These are phyloP conservation scores for Montipora capricornis DNA, from an alignment of 64 coral and sea anemone species.

Conservation along the genomic window DNA sequence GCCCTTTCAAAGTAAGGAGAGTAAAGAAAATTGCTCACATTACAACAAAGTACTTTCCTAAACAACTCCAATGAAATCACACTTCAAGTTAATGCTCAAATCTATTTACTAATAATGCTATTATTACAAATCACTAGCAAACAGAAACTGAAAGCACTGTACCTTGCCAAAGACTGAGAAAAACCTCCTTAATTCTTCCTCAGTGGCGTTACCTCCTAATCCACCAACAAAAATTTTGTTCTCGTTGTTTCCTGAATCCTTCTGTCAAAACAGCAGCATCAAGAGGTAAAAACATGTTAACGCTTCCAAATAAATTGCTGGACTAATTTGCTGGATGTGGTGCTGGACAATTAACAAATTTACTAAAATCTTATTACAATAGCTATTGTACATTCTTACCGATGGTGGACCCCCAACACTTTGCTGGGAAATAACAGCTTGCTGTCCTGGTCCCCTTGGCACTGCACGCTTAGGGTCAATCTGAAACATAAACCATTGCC, in stretches of 20 bases:
- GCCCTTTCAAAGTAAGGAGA: too few relatives aligned
- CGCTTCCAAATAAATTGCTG: too few relatives aligned
- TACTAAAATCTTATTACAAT: too few relatives aligned
- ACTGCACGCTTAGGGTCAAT: constrained; percentile 94
- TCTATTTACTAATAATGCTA: too few relatives aligned
- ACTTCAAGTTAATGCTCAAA: too few relatives aligned
- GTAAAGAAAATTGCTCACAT: too few relatives aligned
- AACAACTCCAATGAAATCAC: too few relatives aligned
- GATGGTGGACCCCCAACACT: not conserved
- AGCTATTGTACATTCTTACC: not conserved
- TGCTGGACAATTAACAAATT: too few relatives aligned
- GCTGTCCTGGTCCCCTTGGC: constrained; percentile 84
- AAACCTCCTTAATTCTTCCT: constrained; percentile 74
- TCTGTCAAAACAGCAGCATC: constrained; percentile 18
- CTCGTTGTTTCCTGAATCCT: constrained; percentile 58
- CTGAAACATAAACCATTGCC: constrained; percentile 11
- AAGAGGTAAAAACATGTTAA: not conserved
- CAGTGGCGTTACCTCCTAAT: constrained; percentile 58
- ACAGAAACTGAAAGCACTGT: not conserved
- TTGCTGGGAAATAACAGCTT: constrained; percentile 5
- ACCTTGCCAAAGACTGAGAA: constrained; percentile 68
- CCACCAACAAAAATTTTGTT: constrained; percentile 89
- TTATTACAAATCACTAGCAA: not conserved
- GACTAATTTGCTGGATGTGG: too few relatives aligned
- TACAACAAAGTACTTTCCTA: too few relatives aligned